phyloP scores from a whole-genome alignment of 2,888 invertebrate genomes.

The Calliphora vomitoria region DNA sequence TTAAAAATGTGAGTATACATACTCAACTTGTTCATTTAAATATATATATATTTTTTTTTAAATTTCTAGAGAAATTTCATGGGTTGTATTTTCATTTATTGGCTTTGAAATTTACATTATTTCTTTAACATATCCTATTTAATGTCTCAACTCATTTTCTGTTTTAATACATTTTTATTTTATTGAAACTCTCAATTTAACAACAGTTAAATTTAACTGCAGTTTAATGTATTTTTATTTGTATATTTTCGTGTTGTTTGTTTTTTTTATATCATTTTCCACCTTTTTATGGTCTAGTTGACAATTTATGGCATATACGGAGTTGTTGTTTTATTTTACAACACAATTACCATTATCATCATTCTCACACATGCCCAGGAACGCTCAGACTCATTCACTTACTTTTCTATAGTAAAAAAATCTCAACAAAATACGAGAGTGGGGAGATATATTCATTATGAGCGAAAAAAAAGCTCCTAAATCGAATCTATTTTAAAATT shows the following conservation, averaged over 20 bases:
- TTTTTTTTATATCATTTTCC: constrained; percentile 27
- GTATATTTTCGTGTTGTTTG: background rate
- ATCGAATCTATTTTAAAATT: no score
- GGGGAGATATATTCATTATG: background rate
- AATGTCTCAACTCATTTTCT: background rate
- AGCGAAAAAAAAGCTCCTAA: background rate
- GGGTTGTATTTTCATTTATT: background rate
- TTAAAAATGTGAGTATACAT: background rate
- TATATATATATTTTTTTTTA: no score
- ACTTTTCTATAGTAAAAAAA: background rate
- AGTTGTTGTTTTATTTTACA: constrained; percentile 47
- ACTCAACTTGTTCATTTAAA: no score
- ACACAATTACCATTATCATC: constrained; percentile 59
- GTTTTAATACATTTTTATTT: background rate
- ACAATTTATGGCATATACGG: constrained; percentile 32
- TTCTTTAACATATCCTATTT: background rate
- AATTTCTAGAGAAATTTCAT: no score
- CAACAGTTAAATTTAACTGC: background rate
- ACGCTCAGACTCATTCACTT: constrained; percentile 21
- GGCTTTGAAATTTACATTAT: background rate
- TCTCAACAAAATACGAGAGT: constrained; percentile 29
- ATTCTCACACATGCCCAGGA: constrained; percentile 32
- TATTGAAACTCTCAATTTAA: background rate
- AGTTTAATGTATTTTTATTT: constrained; percentile 28
- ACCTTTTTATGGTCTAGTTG: constrained; percentile 67